Percentiles rank a stretch among this genome's conserved stretches.
These are phyloP conservation scores for Lonchura striata DNA, from an alignment of 2,113 vertebrate species.

Conservation along the genomic window DNA sequence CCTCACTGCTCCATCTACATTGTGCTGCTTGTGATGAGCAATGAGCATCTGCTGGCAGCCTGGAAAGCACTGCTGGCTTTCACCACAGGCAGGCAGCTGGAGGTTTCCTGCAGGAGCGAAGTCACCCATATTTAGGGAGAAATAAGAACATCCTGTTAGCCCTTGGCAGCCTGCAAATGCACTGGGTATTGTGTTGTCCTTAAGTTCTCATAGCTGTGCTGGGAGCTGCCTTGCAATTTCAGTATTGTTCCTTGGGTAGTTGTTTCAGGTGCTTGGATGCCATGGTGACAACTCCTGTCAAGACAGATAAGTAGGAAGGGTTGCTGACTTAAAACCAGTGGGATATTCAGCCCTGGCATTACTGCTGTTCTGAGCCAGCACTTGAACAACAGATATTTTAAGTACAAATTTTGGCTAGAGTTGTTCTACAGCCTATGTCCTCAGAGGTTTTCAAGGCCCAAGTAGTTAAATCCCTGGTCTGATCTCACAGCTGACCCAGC, in stretches of 20 bases:
- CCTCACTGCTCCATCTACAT: background rate
- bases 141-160: background rate
- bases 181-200: background rate
- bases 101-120: fast-evolving
- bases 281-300: conserved; percentile 29
- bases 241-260: background rate
- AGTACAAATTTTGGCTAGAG: background rate
- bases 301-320: background rate
- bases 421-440: background rate
- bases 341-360: background rate
- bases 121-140: background rate
- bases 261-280: conserved; percentile 24
- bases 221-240: conserved; percentile 9
- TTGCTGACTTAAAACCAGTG: conserved; percentile 16
- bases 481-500: background rate
- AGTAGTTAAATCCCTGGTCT: background rate
- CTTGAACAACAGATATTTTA: background rate
- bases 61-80: background rate
- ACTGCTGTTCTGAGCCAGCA: background rate
- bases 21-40: background rate
- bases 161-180: background rate
- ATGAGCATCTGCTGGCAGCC: background rate
- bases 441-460: background rate
- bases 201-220: background rate
- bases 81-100: background rate